Percentiles rank a stretch among this genome's conserved stretches.
These are phyloP conservation scores for Drosophila trapezifrons DNA, from an alignment of 1,140 invertebrate species.

Conservation along the genomic window DNA sequence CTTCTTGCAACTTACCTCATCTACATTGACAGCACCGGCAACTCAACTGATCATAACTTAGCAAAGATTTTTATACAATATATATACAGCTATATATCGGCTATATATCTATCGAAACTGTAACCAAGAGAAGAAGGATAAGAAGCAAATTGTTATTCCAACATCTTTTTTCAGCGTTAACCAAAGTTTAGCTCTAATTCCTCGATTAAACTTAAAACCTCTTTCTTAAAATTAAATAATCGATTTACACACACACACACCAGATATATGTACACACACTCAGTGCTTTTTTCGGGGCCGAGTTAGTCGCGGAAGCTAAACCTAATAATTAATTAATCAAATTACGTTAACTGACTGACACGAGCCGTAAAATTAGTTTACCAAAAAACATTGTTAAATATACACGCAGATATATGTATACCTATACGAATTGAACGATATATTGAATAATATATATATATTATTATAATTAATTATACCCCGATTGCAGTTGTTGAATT, in stretches of 20 bases:
- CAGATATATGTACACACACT: conserved; percentile 21
- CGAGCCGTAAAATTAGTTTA: conserved; percentile 56
- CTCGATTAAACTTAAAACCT: conserved; percentile 32
- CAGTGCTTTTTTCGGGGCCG: conserved; percentile 44
- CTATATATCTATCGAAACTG: conserved; percentile 41
- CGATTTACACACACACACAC: conserved; percentile 35
- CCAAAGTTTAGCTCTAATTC: conserved; percentile 41
- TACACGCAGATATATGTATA: conserved; percentile 40
- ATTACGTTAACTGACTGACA: conserved; percentile 50
- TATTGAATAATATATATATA: conserved; percentile 44
- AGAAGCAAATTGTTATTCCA: conserved; percentile 41
- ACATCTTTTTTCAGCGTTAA: conserved; percentile 50
- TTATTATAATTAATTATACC: conserved; percentile 39
- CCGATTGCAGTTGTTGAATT: conserved; percentile 73
- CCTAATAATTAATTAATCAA: conserved; percentile 31
- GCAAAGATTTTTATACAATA: conserved; percentile 68
- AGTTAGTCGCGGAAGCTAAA: conserved; percentile 46
- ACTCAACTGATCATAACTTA: conserved; percentile 51
- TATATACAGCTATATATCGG: conserved; percentile 31
- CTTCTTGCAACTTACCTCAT: conserved; percentile 79
- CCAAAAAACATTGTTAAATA: conserved; percentile 49
- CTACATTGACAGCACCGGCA: conserved; percentile 72
- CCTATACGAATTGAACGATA: conserved; percentile 43
- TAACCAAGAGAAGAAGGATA: conserved; percentile 22
- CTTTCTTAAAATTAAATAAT: conserved; percentile 31